These are phyloP conservation scores for Philaethria dido DNA, from an alignment of 2,888 invertebrate genomes.

Conservation along the genomic window DNA sequence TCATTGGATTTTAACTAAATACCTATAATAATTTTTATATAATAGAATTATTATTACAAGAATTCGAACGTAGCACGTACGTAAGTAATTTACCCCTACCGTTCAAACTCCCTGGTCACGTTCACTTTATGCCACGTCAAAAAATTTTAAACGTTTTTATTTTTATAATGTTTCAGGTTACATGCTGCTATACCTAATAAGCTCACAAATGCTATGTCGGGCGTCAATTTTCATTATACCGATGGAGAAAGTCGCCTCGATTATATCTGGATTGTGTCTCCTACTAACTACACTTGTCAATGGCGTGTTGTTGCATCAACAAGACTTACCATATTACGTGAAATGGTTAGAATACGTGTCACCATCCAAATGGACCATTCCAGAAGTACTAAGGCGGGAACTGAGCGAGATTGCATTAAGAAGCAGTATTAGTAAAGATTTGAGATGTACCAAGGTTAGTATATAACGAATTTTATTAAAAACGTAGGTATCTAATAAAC, in stretches of 20 bases:
- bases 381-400: constrained; percentile 87
- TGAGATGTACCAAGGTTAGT: constrained; percentile 87
- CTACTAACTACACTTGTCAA: constrained; percentile 86
- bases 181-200: constrained; percentile 88
- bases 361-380: constrained; percentile 89
- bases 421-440: constrained; percentile 75
- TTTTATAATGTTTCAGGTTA: constrained; percentile 85
- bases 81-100: no score
- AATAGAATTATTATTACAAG: no score
- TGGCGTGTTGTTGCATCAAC: constrained; percentile 88
- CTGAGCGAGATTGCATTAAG: constrained; percentile 86
- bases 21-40: no score
- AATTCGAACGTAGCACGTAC: no score
- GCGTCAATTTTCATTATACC: constrained; percentile 87
- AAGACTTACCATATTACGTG: constrained; percentile 86
- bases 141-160: no score
- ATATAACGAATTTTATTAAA: neutral
- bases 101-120: no score
- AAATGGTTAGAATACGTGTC: constrained; percentile 88
- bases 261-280: constrained; percentile 84
- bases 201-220: constrained; percentile 87
- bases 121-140: no score
- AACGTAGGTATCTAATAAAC: no score
- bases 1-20: no score
- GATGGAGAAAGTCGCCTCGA: constrained; percentile 85